Conservation (phyloP, 1,140 invertebrate species). For the Brachionus rotundiformis region DNA sequence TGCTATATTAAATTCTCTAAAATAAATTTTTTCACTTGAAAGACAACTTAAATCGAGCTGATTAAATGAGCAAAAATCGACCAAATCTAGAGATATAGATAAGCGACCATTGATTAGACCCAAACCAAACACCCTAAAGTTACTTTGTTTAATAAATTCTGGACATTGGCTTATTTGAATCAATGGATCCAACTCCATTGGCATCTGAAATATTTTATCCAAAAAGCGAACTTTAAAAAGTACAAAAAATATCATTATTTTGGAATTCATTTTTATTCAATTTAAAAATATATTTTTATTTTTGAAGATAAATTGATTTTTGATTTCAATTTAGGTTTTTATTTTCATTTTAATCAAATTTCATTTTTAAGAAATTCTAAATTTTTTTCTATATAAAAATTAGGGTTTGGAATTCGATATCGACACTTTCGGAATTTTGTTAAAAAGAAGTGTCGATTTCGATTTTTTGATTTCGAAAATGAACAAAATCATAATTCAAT, state of each 20-base stretch:
- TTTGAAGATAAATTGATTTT: too few relatives aligned
- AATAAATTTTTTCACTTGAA: background rate
- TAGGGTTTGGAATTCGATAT: background rate
- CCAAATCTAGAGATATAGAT: background rate
- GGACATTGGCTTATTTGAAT: background rate
- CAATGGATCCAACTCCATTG: too few relatives aligned
- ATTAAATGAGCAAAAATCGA: background rate
- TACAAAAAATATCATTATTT: too few relatives aligned
- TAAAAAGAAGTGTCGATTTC: background rate
- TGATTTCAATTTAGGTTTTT: too few relatives aligned
- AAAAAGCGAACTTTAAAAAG: too few relatives aligned
- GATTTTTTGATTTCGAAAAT: background rate
- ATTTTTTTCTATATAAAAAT: too few relatives aligned
- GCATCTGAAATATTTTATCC: too few relatives aligned
- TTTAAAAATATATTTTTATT: too few relatives aligned
- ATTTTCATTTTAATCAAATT: too few relatives aligned
- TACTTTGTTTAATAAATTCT: background rate
- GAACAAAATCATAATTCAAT: too few relatives aligned
- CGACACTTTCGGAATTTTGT: background rate
- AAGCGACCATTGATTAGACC: background rate
- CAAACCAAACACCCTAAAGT: background rate
- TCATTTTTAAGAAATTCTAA: too few relatives aligned
- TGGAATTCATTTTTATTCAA: too few relatives aligned
- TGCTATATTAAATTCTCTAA: background rate
- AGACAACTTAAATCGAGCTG: conserved; percentile 6